Base-by-base conservation (phyloP, 1,140 invertebrate genomes). In the Apolygus lucorum region DNA sequence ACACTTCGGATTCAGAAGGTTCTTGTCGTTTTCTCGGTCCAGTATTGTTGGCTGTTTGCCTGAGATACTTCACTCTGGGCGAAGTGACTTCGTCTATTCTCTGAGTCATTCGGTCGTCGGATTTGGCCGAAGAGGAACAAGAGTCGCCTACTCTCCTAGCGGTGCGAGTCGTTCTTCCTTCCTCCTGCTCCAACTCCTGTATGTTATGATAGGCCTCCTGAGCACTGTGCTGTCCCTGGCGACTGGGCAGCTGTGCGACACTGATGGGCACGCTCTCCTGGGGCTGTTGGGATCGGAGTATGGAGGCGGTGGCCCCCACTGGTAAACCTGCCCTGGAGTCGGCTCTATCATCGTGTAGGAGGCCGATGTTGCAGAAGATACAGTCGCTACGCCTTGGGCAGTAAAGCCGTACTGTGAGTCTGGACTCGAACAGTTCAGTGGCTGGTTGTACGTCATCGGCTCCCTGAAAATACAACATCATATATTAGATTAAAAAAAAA, bases 1-100 rank as follows among this genome's bases (percentile, higher is more conserved):
- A 92, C 0, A 93, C 82, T 78, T 93, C 90, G 1, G 89, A 91
- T 67, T 84, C 83, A 0, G 81, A 82, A 69, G 80, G 80, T 70
- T 82, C 70, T 34, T 22, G 29, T 22, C 63, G 63, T n/a, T 67
- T 71, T 67, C 28, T 52, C 26, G 63, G 65, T 4, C 2, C 13
- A 25, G 68, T 68, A 11, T 25, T 67, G n/a, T 66, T 49, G 68
- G 65, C 2, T 24, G 28, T 63, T 63, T 72, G 68, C 52, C 70
- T 26, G 1, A 73, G 27, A 52, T 73, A 73, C 52, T 73, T 73
- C 1, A 71, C 62, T 29, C 70, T 62, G 14, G 69, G 67, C 17
- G 72, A 69, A 28, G 70, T 42, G 22, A 67, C 52, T 68, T 68
- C 67, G 52, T 68, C 67, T 2, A 68, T 14, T 22, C 52, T 52